phyloP scores from a whole-genome alignment of 2,113 vertebrate species.

The Jacana jacana region DNA sequence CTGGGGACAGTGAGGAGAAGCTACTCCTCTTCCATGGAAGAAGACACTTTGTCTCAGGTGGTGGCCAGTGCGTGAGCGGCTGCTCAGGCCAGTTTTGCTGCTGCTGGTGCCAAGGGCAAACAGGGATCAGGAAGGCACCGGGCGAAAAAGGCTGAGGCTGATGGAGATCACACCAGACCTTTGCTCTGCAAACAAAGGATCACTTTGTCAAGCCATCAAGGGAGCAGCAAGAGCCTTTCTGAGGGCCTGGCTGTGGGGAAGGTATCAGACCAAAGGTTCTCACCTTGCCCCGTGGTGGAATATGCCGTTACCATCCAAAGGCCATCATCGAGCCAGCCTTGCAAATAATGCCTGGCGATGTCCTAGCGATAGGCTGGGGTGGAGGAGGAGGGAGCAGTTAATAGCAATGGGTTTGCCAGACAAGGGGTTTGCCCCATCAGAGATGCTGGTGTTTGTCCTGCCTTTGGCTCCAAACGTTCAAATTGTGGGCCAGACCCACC shows the following conservation, averaged over 20 bases:
- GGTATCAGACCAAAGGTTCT: background rate
- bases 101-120: constrained; percentile 15
- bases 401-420: background rate
- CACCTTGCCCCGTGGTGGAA: background rate
- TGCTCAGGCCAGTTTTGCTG: constrained; percentile 2
- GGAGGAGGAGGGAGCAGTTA: background rate
- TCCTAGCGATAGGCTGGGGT: rapidly evolving
- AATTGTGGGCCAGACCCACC: background rate
- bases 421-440: background rate
- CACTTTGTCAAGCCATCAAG: background rate
- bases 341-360: background rate
- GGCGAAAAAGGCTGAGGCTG: background rate
- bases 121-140: background rate
- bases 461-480: background rate
- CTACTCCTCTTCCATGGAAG: background rate
- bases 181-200: constrained; percentile 39
- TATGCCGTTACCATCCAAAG: background rate
- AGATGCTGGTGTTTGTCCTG: background rate
- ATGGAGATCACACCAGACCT: background rate
- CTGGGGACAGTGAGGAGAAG: background rate
- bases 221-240: background rate
- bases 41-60: background rate
- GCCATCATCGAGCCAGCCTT: rapidly evolving
- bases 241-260: background rate
- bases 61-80: background rate